Evolutionary conservation across 92 coral and sea anemone genomes (phyloP), one percentile per base, ranked within the genome.

Genomic region (Pocillopora meandrina): DNA sequence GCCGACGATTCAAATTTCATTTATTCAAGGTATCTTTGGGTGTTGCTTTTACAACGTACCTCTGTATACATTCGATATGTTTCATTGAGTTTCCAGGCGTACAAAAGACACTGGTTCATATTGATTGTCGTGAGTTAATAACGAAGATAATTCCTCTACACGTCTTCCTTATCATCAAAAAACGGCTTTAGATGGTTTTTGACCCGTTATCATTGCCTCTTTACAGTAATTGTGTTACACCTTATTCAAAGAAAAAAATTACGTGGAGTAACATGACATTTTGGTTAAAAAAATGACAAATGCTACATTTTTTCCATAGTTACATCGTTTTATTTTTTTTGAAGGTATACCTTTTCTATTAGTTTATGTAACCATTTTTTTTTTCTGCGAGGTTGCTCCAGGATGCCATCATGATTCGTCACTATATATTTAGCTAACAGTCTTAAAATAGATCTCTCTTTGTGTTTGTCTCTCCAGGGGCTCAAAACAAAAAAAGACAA

Each of bases 351-450:
- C 52, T 42, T 42, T 42, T 3, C 52, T 42, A 42, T 5, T 5
- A 42, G 4, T 3, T 42, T 42, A 42, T 42, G 5, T 42, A 42
- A 7, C 52, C 52, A 42, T 42, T 42, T 42, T 42, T 3, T 42
- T 42, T 42, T 42, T 42, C 31, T 3, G 52, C 4, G 52, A 3
- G 52, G 52, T 42, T 42, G 52, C 52, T 1, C 5, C 8, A 42
- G 52, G 8, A 42, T 42, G 52, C 52, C 52, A 42, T 42, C 36
- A 57, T 0, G 57, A 80, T 18, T 34, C 26, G 16, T 19, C n/a
- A 2, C 2, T 20, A 70, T 71, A 81, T 81, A 58, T 70, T 71
- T 59, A 81, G 77, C 61, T 21, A n/a, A 5, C 66, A 23, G 33
- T 19, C 85, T 16, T 26, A 11, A 59, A 81, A 81, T 59, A 59